Evolutionary conservation across 2,113 vertebrate genomes (phyloP).

Genomic region (Lagenorhynchus albirostris): DNA sequence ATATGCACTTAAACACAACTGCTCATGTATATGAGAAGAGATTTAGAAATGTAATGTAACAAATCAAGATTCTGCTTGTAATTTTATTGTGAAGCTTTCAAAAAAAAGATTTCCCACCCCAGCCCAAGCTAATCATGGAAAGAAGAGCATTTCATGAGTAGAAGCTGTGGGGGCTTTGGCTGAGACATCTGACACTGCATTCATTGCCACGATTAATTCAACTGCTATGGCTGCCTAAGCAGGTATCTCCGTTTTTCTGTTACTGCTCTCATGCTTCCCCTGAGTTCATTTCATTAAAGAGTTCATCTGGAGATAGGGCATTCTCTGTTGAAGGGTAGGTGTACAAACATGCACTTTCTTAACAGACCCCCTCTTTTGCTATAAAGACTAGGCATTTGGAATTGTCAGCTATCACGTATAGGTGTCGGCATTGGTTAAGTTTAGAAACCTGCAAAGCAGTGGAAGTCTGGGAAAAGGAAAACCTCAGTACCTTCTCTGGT

Average conservation of each 20-base stretch:
- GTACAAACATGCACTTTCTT: neutral
- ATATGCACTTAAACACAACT: neutral
- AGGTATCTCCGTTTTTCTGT: neutral
- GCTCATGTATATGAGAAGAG: neutral
- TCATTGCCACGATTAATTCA: neutral
- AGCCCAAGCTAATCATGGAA: neutral
- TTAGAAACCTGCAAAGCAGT: neutral
- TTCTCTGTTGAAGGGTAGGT: neutral
- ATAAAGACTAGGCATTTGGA: neutral
- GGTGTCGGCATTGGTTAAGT: neutral
- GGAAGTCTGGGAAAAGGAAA: neutral
- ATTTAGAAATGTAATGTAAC: neutral
- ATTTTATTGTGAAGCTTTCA: neutral
- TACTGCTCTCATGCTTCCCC: neutral
- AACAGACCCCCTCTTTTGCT: neutral
- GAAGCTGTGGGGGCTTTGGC: neutral
- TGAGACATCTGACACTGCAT: neutral
- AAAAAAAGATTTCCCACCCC: neutral
- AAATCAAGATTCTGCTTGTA: neutral
- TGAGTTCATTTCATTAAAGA: neutral
- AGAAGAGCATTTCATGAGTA: neutral
- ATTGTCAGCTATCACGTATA: neutral
- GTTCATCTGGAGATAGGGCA: neutral
- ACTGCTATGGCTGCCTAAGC: neutral
- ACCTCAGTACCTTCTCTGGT: neutral